These are phyloP conservation scores for Coremacera marginata DNA, from an alignment of 2,888 invertebrate species.

Conservation along the genomic window DNA sequence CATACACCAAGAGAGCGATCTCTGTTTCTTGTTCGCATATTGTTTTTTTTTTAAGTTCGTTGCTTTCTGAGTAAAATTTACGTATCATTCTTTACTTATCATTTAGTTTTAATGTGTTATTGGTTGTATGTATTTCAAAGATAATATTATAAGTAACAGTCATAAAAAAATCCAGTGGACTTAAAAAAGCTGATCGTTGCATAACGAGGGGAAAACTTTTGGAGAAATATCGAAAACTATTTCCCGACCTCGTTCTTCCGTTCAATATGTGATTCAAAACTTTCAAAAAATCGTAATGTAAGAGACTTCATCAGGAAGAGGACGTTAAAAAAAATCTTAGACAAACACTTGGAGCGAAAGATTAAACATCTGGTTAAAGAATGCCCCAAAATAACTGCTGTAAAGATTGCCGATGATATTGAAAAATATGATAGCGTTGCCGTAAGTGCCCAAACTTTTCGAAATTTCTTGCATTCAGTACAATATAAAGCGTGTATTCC, in stretches of 20 bases:
- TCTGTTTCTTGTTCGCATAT: no score
- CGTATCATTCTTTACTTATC: no score
- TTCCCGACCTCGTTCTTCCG: no score
- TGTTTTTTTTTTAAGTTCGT: no score
- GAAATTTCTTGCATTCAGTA: constrained; percentile 13
- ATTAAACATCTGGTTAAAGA: constrained; percentile 31
- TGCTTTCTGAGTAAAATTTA: no score
- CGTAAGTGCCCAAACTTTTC: constrained; percentile 7
- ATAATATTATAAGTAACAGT: no score
- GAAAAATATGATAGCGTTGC: constrained; percentile 28
- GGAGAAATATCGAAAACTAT: no score
- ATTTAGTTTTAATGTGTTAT: no score
- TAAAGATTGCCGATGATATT: constrained; percentile 25
- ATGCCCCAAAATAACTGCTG: constrained; percentile 26
- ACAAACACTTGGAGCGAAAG: neutral
- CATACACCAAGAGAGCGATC: no score
- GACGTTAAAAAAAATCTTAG: constrained; percentile 15
- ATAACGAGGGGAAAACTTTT: neutral
- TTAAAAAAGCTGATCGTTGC: neutral
- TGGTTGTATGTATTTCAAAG: no score
- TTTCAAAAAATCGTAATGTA: constrained; percentile 5
- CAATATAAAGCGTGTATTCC: constrained; percentile 8
- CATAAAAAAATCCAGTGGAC: no score
- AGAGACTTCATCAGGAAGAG: constrained; percentile 16
- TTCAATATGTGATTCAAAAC: constrained; percentile 16